These are phyloP conservation scores for Steromphala cineraria DNA, from an alignment of 2,888 invertebrate species.

Conservation along the genomic window DNA sequence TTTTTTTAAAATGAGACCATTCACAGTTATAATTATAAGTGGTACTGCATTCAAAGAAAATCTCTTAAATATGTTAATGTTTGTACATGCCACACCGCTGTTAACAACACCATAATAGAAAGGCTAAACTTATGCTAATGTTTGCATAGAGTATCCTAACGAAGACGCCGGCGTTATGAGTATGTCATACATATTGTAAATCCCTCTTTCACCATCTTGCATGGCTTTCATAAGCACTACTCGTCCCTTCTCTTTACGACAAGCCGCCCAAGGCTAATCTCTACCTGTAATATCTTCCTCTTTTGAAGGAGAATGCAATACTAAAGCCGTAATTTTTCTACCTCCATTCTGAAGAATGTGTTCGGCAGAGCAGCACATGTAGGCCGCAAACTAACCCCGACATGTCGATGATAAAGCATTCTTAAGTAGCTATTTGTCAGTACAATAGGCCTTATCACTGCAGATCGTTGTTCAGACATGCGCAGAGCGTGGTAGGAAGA, in stretches of 20 bases:
- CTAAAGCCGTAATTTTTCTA: not conserved
- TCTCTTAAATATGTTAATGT: too few relatives aligned
- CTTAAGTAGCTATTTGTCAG: slow-evolving; percentile 13
- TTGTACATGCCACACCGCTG: too few relatives aligned
- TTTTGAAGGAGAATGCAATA: not conserved
- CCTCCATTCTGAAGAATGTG: slow-evolving; percentile 14
- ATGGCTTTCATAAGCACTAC: not conserved
- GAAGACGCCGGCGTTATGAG: too few relatives aligned
- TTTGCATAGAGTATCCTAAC: too few relatives aligned
- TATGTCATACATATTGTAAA: too few relatives aligned
- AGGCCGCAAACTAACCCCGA: slow-evolving; percentile 4
- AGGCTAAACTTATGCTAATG: too few relatives aligned
- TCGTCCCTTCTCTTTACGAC: not conserved
- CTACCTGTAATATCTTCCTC: not conserved
- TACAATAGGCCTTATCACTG: slow-evolving; percentile 6
- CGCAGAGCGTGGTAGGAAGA: slow-evolving; percentile 1
- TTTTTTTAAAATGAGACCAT: too few relatives aligned
- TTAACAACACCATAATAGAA: too few relatives aligned
- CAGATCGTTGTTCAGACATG: slow-evolving; percentile 7
- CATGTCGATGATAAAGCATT: not conserved
- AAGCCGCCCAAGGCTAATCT: not conserved
- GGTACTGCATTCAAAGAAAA: too few relatives aligned
- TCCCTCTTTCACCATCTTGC: not conserved
- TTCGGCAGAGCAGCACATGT: slow-evolving; percentile 7
- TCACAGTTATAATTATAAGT: too few relatives aligned